Percentiles rank a stretch among this genome's conserved stretches.
These are phyloP conservation scores for Sterrhoptilus dennistouni DNA, from an alignment of 2,113 vertebrate genomes.

Conservation along the genomic window DNA sequence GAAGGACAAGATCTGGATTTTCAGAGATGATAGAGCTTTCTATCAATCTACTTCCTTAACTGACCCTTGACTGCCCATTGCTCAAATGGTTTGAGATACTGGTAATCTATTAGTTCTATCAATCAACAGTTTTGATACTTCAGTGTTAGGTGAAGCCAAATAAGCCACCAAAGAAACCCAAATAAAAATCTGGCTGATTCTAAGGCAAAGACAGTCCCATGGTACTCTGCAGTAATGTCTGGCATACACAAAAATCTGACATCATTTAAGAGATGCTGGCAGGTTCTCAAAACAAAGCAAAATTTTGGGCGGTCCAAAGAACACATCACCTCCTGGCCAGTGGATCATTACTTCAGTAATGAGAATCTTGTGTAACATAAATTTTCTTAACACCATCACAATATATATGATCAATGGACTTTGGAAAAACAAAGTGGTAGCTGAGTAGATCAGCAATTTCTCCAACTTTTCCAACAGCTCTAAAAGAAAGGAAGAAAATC, in stretches of 20 bases:
- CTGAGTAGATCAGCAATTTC: background rate
- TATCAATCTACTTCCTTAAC: background rate
- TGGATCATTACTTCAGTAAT: conserved; percentile 17
- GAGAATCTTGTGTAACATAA: background rate
- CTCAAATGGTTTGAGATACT: background rate
- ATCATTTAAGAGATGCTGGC: conserved; percentile 54
- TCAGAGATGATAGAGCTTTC: background rate
- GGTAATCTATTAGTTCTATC: background rate
- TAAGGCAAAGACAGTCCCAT: conserved; percentile 54
- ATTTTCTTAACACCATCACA: background rate
- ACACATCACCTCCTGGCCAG: conserved; percentile 49
- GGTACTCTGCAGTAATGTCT: conserved; percentile 61
- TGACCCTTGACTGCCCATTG: background rate
- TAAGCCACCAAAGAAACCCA: background rate
- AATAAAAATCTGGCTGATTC: background rate
- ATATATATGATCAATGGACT: background rate
- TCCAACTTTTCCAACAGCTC: background rate
- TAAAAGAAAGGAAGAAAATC: background rate
- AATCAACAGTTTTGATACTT: background rate
- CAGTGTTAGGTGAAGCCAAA: conserved; percentile 3
- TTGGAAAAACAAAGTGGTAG: background rate
- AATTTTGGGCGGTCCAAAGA: conserved; percentile 43
- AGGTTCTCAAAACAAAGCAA: conserved; percentile 44
- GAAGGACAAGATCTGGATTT: background rate
- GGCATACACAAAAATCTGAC: conserved; percentile 54